Conservation (phyloP, 2,113 vertebrate genomes). For the Elephas maximus region DNA sequence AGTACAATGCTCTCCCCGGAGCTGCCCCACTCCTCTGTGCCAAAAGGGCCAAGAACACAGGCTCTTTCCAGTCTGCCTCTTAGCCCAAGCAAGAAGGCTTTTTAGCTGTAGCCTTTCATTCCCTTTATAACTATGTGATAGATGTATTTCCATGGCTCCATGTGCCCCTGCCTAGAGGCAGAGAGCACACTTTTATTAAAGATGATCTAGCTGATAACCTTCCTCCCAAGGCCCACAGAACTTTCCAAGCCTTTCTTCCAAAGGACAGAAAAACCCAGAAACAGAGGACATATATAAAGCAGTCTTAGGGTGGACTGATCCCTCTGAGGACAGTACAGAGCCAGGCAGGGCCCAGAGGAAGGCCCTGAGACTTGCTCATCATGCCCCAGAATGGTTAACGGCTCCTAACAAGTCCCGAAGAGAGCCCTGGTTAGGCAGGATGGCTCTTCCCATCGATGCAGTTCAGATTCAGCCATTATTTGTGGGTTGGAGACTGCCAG, state of each 20-base stretch:
- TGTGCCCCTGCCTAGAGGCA: not conserved
- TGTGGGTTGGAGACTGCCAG: not conserved
- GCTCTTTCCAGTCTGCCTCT: not conserved
- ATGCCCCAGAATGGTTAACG: not conserved
- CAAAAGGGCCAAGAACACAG: not conserved
- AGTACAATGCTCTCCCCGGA: not conserved
- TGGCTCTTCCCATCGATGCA: not conserved
- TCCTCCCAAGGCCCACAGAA: not conserved
- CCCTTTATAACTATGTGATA: not conserved
- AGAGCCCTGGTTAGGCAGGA: accelerated
- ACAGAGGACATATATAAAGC: not conserved
- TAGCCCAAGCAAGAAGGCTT: not conserved
- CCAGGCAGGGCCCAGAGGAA: not conserved
- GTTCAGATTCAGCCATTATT: not conserved
- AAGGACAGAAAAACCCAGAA: not conserved
- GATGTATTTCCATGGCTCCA: not conserved
- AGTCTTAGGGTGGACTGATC: not conserved
- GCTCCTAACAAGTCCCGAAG: not conserved
- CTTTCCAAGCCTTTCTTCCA: not conserved
- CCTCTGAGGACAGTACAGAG: not conserved
- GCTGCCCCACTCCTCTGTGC: not conserved
- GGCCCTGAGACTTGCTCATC: not conserved
- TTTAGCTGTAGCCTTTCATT: not conserved
- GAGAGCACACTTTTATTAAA: constrained; percentile 11
- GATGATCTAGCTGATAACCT: not conserved